phyloP scores from a whole-genome alignment of 2,113 vertebrate genomes.

The Podocnemis expansa region DNA sequence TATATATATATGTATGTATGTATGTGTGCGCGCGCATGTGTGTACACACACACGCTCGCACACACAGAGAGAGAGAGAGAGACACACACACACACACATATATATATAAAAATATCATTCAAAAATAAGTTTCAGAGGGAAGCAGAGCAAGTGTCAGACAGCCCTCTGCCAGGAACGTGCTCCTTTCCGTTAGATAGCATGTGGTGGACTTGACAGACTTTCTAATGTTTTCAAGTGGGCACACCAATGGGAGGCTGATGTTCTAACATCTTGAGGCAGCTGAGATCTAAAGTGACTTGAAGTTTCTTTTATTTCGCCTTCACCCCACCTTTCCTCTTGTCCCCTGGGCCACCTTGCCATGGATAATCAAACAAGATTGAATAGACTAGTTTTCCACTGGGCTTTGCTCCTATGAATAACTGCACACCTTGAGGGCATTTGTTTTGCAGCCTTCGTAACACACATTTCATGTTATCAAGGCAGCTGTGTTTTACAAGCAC shows the following conservation, averaged over 20 bases:
- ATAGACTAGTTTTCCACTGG: constrained; percentile 77
- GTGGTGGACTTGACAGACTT: constrained; percentile 75
- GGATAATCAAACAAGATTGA: constrained; percentile 72
- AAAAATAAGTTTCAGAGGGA: constrained; percentile 73
- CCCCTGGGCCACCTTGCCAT: constrained; percentile 71
- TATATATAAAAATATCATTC: background rate
- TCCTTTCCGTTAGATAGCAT: constrained; percentile 71
- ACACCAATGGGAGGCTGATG: constrained; percentile 74
- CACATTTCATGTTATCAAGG: constrained; percentile 23
- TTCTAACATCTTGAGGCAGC: constrained; percentile 80
- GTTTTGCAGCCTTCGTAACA: constrained; percentile 57
- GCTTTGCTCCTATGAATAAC: constrained; percentile 74
- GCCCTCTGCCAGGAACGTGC: constrained; percentile 65
- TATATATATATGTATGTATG: constrained; percentile 14
- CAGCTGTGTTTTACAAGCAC: constrained; percentile 73
- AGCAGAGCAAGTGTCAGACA: constrained; percentile 70
- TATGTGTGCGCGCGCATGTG: no score
- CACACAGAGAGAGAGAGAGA: no score
- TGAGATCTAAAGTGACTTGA: constrained; percentile 84
- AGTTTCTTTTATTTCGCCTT: constrained; percentile 66
- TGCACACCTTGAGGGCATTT: constrained; percentile 78
- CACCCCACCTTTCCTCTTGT: constrained; percentile 29
- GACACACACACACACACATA: background rate
- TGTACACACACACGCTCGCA: no score
- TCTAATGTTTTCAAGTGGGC: constrained; percentile 76